These are phyloP conservation scores for Diorhabda elongata DNA, from an alignment of 1,140 invertebrate genomes.

Conservation along the genomic window DNA sequence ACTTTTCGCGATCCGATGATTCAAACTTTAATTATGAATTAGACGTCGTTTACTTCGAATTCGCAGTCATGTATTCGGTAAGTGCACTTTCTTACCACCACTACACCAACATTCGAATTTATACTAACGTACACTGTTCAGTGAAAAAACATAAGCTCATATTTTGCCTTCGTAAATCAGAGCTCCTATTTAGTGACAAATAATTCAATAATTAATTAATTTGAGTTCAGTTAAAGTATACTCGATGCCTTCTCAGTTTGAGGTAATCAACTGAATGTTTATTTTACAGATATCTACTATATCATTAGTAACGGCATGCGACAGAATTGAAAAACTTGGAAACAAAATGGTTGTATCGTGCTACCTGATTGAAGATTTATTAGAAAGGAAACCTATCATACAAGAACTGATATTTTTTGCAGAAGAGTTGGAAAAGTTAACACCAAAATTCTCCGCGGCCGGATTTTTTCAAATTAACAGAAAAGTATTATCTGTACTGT, in stretches of 20 bases:
- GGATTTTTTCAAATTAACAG: conserved; percentile 25
- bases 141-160: too few species aligned
- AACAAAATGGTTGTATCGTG: conserved; percentile 7
- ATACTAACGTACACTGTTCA: too few species aligned
- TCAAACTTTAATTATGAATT: not conserved
- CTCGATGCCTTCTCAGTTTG: too few species aligned
- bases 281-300: conserved; percentile 18
- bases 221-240: too few species aligned
- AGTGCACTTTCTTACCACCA: too few species aligned
- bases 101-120: too few species aligned
- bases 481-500: conserved; percentile 16
- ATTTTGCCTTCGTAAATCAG: too few species aligned
- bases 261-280: not conserved
- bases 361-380: conserved; percentile 9
- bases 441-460: conserved; percentile 21
- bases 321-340: conserved; percentile 19
- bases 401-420: conserved; percentile 21
- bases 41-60: too few species aligned
- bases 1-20: not conserved
- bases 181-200: too few species aligned
- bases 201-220: too few species aligned
- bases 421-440: conserved; percentile 19
- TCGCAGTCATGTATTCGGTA: too few species aligned
- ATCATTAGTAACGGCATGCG: conserved; percentile 15
- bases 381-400: conserved; percentile 17